A percentile compares a stretch with the other conserved stretches of the same genome.
Conservation (phyloP, 2,113 vertebrate genomes). For the Aphyosemion australe region DNA sequence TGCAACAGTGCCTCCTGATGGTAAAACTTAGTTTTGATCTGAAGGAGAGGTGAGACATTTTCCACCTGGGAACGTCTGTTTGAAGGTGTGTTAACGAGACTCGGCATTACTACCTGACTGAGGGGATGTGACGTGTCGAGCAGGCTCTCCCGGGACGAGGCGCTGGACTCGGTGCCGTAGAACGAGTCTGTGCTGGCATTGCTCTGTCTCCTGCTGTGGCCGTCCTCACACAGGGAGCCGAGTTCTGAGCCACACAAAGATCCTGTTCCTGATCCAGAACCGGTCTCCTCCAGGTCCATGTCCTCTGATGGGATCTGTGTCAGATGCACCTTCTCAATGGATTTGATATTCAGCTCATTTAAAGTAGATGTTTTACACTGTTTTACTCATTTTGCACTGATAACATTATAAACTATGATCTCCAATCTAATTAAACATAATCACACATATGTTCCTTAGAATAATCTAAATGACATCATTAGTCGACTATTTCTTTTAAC, state of each 20-base stretch:
- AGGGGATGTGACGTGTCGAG: constrained; percentile 56
- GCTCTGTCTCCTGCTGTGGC: constrained; percentile 67
- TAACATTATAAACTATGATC: too few species aligned
- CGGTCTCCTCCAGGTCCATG: constrained; percentile 82
- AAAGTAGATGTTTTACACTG: constrained; percentile 5
- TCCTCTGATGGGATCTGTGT: constrained; percentile 89
- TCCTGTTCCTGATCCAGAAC: constrained; percentile 53
- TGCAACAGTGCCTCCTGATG: constrained; percentile 61
- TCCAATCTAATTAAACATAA: not conserved
- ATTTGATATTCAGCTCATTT: constrained; percentile 72
- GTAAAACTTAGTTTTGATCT: constrained; percentile 4
- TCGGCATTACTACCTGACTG: constrained; percentile 69
- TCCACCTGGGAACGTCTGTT: not conserved
- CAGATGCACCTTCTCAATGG: constrained; percentile 82
- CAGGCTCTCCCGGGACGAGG: constrained; percentile 69
- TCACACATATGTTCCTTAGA: too few species aligned
- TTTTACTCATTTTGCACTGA: constrained; percentile 7
- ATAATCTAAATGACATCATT: not conserved
- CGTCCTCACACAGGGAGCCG: constrained; percentile 62
- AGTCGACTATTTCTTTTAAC: not conserved
- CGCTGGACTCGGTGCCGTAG: constrained; percentile 69
- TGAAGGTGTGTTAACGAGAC: not conserved
- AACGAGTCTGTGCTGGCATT: constrained; percentile 68
- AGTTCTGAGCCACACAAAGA: constrained; percentile 46
- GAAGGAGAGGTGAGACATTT: not conserved